Percentiles rank a stretch among this genome's conserved stretches.
Evolutionary conservation across 2,113 vertebrate genomes (phyloP).

Genomic region (Procavia capensis): DNA sequence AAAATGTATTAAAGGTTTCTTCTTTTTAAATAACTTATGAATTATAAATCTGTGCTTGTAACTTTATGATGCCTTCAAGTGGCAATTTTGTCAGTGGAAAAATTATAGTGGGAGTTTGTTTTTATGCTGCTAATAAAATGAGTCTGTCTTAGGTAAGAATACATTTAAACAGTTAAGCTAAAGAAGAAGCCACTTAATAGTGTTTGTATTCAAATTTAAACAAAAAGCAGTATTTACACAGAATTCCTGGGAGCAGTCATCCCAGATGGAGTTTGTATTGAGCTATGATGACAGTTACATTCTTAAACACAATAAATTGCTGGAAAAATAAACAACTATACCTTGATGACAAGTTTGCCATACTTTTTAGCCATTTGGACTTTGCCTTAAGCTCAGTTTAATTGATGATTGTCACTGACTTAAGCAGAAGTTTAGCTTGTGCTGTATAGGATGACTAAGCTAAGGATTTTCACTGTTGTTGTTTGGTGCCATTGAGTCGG

Average conservation of each 20-base stretch:
- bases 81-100: slow-evolving; percentile 81
- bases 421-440: not conserved
- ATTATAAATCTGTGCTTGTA: slow-evolving; percentile 86
- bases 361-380: not conserved
- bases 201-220: slow-evolving; percentile 77
- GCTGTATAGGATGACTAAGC: not conserved
- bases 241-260: slow-evolving; percentile 16
- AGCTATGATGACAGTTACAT: not conserved
- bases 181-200: slow-evolving; percentile 63
- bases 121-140: slow-evolving; percentile 85
- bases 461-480: not conserved
- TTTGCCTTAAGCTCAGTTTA: slow-evolving; percentile 19
- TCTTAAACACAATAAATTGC: slow-evolving; percentile 49
- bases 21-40: slow-evolving; percentile 85
- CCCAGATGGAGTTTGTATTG: slow-evolving; percentile 65
- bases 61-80: slow-evolving; percentile 84
- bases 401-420: not conserved
- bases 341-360: not conserved
- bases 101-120: slow-evolving; percentile 82
- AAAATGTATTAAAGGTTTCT: slow-evolving; percentile 80
- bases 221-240: slow-evolving; percentile 67
- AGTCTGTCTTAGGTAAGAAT: slow-evolving; percentile 80
- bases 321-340: not conserved
- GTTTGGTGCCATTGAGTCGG: not conserved
- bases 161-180: slow-evolving; percentile 78